phyloP scores from a whole-genome alignment of 92 coral and sea anemone species.

The Porites evermanni region DNA sequence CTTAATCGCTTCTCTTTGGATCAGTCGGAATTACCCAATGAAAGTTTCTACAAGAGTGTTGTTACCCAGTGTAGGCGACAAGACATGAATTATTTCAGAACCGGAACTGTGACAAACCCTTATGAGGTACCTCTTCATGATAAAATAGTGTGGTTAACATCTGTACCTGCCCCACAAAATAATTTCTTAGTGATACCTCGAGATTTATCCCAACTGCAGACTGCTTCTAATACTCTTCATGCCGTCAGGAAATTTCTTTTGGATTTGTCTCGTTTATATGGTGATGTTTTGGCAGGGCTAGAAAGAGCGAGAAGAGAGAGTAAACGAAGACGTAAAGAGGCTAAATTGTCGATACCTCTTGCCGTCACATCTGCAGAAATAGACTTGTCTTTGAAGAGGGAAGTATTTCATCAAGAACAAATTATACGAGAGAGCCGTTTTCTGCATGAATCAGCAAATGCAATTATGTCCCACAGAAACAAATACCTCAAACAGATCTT shows the following conservation, averaged over 20 bases:
- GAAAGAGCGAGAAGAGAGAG: too few relatives aligned
- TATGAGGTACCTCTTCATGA: not conserved
- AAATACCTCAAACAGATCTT: not conserved
- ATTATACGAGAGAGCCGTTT: not conserved
- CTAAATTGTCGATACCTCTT: not conserved
- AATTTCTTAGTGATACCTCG: not conserved
- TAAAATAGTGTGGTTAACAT: not conserved
- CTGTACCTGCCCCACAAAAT: not conserved
- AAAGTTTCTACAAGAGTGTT: slow-evolving; percentile 6
- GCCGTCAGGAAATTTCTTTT: not conserved
- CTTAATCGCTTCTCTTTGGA: not conserved
- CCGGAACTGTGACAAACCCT: slow-evolving; percentile 1
- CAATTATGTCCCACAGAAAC: not conserved
- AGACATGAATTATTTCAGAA: not conserved
- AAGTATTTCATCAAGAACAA: not conserved
- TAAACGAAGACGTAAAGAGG: not conserved
- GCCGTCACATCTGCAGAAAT: too few relatives aligned
- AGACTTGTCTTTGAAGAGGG: not conserved
- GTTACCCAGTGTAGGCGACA: not conserved
- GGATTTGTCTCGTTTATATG: not conserved
- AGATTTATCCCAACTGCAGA: not conserved
- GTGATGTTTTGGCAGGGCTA: not conserved
- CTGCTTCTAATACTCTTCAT: not conserved
- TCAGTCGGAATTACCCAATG: not conserved
- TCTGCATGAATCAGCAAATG: not conserved